These are phyloP conservation scores for Alviniconcha marisindica DNA, from an alignment of 1,140 invertebrate genomes.

Conservation along the genomic window DNA sequence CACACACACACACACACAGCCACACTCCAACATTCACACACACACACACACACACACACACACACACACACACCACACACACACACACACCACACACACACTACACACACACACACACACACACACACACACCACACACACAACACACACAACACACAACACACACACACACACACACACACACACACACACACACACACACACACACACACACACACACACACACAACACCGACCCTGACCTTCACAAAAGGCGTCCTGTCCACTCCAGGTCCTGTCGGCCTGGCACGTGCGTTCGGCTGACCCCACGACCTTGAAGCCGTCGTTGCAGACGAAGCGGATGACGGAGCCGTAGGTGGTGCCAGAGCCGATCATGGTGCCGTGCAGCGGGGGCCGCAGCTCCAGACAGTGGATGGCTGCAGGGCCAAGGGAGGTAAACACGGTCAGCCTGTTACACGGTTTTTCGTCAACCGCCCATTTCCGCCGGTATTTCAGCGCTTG, in stretches of 20 bases:
- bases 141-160: background rate
- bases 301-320: conserved; percentile 93
- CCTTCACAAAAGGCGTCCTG: conserved; percentile 90
- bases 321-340: conserved; percentile 94
- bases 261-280: conserved; percentile 95
- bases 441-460: too few species aligned
- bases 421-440: too few species aligned
- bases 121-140: too few species aligned
- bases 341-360: conserved; percentile 94
- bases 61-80: background rate
- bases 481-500: too few species aligned
- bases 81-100: background rate
- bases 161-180: background rate
- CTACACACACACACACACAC: background rate
- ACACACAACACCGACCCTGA: conserved; percentile 78
- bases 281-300: conserved; percentile 90
- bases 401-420: conserved; percentile 90
- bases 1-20: too few species aligned
- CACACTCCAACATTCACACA: too few species aligned
- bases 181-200: background rate
- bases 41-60: background rate
- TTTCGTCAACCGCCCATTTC: too few species aligned
- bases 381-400: conserved; percentile 91
- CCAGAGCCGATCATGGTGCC: conserved; percentile 94
- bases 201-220: too few species aligned